phyloP scores from a whole-genome alignment of 92 coral and sea anemone genomes.

The Porites lobata region DNA sequence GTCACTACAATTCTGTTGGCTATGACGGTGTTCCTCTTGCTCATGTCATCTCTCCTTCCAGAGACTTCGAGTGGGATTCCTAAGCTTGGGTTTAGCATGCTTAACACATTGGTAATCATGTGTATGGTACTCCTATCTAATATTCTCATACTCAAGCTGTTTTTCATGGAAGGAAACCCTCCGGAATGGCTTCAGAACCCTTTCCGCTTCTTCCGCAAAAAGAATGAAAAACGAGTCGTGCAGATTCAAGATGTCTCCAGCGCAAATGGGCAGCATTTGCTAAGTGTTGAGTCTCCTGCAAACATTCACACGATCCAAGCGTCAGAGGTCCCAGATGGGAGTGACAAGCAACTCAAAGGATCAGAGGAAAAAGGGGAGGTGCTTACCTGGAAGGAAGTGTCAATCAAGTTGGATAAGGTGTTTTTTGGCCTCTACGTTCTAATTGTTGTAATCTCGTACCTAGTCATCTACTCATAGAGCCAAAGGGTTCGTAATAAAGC shows the following conservation, averaged over 20 bases:
- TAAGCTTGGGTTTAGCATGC: constrained; percentile 64
- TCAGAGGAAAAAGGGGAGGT: constrained; percentile 19
- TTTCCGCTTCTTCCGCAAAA: constrained; percentile 16
- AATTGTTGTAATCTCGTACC: neutral
- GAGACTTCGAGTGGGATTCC: constrained; percentile 83
- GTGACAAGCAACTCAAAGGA: neutral
- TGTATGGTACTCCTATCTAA: constrained; percentile 62
- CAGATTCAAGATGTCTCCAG: constrained; percentile 6
- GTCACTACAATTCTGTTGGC: constrained; percentile 87
- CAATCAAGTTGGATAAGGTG: constrained; percentile 38
- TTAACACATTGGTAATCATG: constrained; percentile 44
- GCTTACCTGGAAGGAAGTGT: constrained; percentile 46
- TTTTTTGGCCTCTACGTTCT: constrained; percentile 27
- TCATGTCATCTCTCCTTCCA: constrained; percentile 78
- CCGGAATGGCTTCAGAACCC: constrained; percentile 32
- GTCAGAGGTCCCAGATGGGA: neutral
- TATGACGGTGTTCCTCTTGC: constrained; percentile 84
- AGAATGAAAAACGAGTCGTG: neutral
- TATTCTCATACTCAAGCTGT: constrained; percentile 68
- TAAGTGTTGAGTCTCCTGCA: constrained; percentile 9
- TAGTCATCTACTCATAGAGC: neutral
- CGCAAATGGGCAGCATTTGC: neutral
- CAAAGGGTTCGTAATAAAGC: no score
- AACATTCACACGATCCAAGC: constrained; percentile 22
- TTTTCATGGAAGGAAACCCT: constrained; percentile 64